These are phyloP conservation scores for Agrochola lota DNA, from an alignment of 2,888 invertebrate species.

Conservation along the genomic window DNA sequence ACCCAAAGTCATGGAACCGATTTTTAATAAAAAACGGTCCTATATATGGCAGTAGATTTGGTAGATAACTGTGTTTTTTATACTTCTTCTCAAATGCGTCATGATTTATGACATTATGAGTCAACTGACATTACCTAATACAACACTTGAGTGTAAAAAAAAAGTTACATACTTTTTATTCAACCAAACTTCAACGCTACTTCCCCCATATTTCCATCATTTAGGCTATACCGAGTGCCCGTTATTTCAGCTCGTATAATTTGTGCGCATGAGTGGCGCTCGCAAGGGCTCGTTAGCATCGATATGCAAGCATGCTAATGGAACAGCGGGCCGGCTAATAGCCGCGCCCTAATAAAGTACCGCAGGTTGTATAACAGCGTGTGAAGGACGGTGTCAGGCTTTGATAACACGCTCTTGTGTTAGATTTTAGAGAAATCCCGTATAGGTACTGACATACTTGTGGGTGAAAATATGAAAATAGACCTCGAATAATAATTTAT, in stretches of 20 bases:
- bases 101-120: background rate
- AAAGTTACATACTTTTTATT: background rate
- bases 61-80: background rate
- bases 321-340: constrained; percentile 51
- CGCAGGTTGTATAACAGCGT: constrained; percentile 4
- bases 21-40: background rate
- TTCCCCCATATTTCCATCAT: background rate
- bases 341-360: constrained; percentile 25
- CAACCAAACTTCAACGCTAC: background rate
- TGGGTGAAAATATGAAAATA: background rate
- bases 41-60: background rate
- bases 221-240: background rate
- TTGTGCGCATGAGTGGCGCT: constrained; percentile 81
- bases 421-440: background rate
- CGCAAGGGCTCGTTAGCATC: constrained; percentile 76
- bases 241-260: constrained; percentile 56
- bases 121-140: background rate
- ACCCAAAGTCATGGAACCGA: background rate
- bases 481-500: background rate
- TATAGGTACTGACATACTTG: too few species aligned
- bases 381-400: constrained; percentile 5
- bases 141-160: too few species aligned
- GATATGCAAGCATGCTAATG: constrained; percentile 66
- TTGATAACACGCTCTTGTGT: background rate
- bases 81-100: background rate